These are phyloP conservation scores for Dinomys branickii DNA, from an alignment of 2,113 vertebrate genomes.

Conservation along the genomic window DNA sequence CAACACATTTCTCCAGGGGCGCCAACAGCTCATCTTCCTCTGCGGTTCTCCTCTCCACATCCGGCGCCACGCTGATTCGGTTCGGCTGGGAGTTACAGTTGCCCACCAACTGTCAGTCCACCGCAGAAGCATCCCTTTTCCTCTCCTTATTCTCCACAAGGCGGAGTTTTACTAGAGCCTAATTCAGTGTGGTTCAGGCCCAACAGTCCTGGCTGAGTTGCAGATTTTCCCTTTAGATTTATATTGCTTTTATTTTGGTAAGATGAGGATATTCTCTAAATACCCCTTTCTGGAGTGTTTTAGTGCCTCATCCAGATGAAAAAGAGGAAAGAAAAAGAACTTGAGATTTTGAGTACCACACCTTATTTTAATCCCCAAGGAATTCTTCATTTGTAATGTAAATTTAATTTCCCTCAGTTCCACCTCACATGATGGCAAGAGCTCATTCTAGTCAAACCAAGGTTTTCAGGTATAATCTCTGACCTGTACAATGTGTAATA, in stretches of 20 bases:
- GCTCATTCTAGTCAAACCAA: not conserved
- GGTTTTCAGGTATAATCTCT: not conserved
- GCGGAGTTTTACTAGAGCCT: constrained; percentile 18
- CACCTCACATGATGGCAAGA: not conserved
- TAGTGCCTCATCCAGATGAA: constrained; percentile 1
- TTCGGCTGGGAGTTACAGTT: too few species aligned
- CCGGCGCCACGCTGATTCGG: too few species aligned
- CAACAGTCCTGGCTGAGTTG: not conserved
- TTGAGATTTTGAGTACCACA: not conserved
- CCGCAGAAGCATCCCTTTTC: not conserved
- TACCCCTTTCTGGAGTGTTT: not conserved
- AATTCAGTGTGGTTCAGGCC: not conserved
- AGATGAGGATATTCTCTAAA: constrained; percentile 12
- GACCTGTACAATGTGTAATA: not conserved
- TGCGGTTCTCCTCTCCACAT: too few species aligned
- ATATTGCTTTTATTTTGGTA: constrained; percentile 60
- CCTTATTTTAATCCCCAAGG: not conserved
- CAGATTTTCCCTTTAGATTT: constrained; percentile 25
- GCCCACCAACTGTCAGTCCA: too few species aligned
- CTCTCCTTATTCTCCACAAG: constrained; percentile 3
- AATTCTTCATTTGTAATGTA: constrained; percentile 7
- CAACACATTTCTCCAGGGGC: too few species aligned
- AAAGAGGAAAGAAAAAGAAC: constrained; percentile 31
- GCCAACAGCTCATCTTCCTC: too few species aligned
- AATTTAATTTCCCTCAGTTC: not conserved